Conservation (phyloP, 2,797 vertebrate genomes). For the Muscicapa striata region DNA sequence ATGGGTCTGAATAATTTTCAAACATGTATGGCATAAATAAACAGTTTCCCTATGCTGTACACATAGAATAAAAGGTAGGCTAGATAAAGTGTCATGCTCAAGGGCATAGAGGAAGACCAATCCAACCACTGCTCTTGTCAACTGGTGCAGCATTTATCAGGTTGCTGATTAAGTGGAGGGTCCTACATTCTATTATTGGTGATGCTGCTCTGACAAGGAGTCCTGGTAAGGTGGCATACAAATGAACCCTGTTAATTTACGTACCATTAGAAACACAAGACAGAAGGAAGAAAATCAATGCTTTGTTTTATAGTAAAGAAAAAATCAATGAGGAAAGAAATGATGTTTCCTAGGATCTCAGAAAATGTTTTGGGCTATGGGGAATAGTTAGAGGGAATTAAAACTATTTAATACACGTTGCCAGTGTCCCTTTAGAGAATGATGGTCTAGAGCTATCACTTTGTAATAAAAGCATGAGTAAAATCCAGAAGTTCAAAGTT, state of each 20-base stretch:
- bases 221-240: slow-evolving; percentile 54
- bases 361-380: slow-evolving; percentile 10
- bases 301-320: slow-evolving; percentile 60
- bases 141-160: not conserved
- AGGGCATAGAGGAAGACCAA: not conserved
- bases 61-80: not conserved
- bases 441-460: not conserved
- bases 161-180: slow-evolving; percentile 33
- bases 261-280: slow-evolving; percentile 52
- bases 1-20: not conserved
- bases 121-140: slow-evolving; percentile 5
- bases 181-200: slow-evolving; percentile 17
- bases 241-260: slow-evolving; percentile 55
- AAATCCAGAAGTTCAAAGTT: not conserved
- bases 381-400: slow-evolving; percentile 51
- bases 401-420: slow-evolving; percentile 50
- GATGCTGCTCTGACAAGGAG: slow-evolving; percentile 49
- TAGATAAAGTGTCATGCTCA: slow-evolving; percentile 9
- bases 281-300: slow-evolving; percentile 61
- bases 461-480: not conserved
- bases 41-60: not conserved
- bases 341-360: slow-evolving; percentile 40
- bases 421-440: not conserved
- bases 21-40: not conserved
- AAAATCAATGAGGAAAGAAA: slow-evolving; percentile 66